Percentiles rank a stretch among this genome's conserved stretches.
Evolutionary conservation across 2,113 vertebrate genomes (phyloP).

Genomic region (Neolamprologus ventralis): DNA sequence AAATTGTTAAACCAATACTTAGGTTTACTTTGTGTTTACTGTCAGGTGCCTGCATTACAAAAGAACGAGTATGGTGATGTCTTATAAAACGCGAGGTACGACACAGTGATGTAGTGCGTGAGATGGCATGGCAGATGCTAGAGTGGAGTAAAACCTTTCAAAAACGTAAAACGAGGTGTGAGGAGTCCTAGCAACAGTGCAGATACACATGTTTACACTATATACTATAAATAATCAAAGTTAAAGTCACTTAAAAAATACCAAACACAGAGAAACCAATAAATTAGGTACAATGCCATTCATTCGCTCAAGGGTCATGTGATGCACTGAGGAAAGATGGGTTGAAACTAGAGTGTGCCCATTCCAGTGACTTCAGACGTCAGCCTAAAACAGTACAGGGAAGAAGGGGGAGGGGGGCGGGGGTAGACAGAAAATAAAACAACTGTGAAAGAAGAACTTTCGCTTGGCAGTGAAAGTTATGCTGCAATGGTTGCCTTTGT

Average conservation of each 20-base stretch:
- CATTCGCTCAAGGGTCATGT: constrained; percentile 76
- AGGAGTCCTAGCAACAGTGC: constrained; percentile 31
- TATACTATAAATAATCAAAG: constrained; percentile 42
- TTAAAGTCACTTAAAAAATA: constrained; percentile 54
- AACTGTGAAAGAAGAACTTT: constrained; percentile 60
- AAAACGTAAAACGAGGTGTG: constrained; percentile 17
- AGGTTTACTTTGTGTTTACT: neutral
- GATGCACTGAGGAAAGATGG: constrained; percentile 72
- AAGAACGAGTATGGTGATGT: neutral
- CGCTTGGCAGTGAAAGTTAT: constrained; percentile 21
- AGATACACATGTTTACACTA: constrained; percentile 44
- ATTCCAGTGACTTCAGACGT: constrained; percentile 98
- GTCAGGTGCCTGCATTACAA: constrained; percentile 10
- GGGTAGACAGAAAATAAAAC: constrained; percentile 65
- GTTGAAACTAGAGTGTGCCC: constrained; percentile 86
- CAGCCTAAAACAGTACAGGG: constrained; percentile 84
- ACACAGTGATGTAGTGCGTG: constrained; percentile 12
- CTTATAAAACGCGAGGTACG: neutral
- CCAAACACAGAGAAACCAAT: constrained; percentile 40
- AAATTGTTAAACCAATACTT: neutral
- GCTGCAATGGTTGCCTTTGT: neutral
- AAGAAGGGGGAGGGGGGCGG: neutral
- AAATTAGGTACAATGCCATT: constrained; percentile 69
- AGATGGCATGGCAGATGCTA: constrained; percentile 44
- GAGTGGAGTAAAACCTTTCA: constrained; percentile 50